Conservation (phyloP, 2,113 vertebrate genomes). For the Dipodomys stephensi region DNA sequence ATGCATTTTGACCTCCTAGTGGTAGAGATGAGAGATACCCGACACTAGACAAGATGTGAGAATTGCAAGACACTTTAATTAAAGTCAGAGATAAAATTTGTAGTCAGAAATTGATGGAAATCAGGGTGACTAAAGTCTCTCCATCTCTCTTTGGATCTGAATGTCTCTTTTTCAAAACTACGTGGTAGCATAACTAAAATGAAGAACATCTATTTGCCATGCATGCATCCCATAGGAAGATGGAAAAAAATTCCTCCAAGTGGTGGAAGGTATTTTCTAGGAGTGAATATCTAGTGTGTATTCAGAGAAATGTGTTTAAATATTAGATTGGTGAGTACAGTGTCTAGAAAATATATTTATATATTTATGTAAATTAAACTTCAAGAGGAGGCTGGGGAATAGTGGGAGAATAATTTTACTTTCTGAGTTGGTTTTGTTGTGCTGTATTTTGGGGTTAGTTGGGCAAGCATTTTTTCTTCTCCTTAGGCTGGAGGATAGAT, state of each 20-base stretch:
- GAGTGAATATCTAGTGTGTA: neutral
- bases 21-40: slow-evolving; percentile 68
- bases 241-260: neutral
- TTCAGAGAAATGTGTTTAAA: neutral
- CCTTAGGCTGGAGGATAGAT: neutral
- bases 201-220: slow-evolving; percentile 40
- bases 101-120: slow-evolving; percentile 55
- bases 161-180: slow-evolving; percentile 40
- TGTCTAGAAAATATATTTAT: neutral
- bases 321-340: neutral
- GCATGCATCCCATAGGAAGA: neutral
- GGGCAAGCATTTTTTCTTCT: neutral
- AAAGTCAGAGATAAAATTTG: slow-evolving; percentile 61
- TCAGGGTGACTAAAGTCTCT: neutral
- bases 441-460: neutral
- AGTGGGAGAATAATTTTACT: neutral
- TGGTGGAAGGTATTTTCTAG: neutral
- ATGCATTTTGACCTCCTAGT: slow-evolving; percentile 54
- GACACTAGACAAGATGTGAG: slow-evolving; percentile 48
- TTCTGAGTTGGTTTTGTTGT: neutral
- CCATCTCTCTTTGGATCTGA: neutral
- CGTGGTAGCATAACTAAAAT: slow-evolving; percentile 36
- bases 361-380: neutral
- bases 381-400: neutral
- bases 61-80: slow-evolving; percentile 77